These are phyloP conservation scores for Sesamia inferens DNA, from an alignment of 2,888 invertebrate species.

Conservation along the genomic window DNA sequence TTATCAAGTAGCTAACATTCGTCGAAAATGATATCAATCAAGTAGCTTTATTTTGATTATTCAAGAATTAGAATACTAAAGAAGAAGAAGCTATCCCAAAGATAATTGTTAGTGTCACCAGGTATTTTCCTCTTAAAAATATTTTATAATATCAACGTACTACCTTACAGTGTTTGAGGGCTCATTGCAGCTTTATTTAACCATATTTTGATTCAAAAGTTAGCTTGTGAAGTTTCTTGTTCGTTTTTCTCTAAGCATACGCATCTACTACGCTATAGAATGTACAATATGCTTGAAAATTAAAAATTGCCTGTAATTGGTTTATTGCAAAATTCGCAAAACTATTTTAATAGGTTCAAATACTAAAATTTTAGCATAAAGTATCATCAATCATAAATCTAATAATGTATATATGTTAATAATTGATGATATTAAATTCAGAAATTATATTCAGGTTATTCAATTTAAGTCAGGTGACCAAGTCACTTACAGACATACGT, in stretches of 20 bases:
- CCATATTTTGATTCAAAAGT: background rate
- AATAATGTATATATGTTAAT: background rate
- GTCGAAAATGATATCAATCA: no score
- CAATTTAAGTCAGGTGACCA: background rate
- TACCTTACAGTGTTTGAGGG: background rate
- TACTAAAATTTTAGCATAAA: slow-evolving; percentile 11
- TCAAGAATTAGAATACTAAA: no score
- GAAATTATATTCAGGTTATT: no score
- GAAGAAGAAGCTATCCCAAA: background rate
- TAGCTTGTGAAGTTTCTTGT: background rate
- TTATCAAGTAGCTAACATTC: no score
- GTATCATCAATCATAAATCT: slow-evolving; percentile 18
- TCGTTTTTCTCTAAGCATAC: background rate
- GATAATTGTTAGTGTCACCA: background rate
- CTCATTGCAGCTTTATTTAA: background rate
- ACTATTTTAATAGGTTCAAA: background rate
- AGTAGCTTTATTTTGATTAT: no score
- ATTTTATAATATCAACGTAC: background rate
- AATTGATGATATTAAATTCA: background rate
- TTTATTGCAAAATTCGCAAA: slow-evolving; percentile 5
- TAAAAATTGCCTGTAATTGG: background rate
- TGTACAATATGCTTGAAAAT: background rate
- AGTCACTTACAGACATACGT: background rate
- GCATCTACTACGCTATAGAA: background rate
- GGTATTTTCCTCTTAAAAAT: background rate